Evolutionary conservation across 2,113 vertebrate species (phyloP).

Genomic region (Paraplagusia blochii): DNA sequence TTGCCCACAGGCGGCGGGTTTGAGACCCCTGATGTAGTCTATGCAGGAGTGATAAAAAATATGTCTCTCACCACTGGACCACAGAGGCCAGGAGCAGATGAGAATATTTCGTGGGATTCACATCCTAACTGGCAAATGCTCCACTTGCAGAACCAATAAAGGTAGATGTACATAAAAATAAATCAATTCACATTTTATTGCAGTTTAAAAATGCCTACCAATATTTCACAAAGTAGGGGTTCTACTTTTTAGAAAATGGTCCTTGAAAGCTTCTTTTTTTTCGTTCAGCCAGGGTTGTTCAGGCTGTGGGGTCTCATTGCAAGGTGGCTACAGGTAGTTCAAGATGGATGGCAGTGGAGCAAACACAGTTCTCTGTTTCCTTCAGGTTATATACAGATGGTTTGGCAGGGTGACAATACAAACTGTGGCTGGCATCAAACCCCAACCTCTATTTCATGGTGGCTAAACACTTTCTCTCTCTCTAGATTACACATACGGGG

Average conservation of each 20-base stretch:
- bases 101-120: slow-evolving; percentile 29
- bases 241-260: slow-evolving; percentile 5
- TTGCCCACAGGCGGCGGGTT: too few relatives aligned
- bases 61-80: too few relatives aligned
- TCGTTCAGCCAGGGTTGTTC: slow-evolving; percentile 14
- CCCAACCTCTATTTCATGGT: slow-evolving; percentile 78
- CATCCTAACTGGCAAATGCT: slow-evolving; percentile 29
- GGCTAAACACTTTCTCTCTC: slow-evolving; percentile 75
- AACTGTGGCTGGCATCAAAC: slow-evolving; percentile 75
- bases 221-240: too few relatives aligned
- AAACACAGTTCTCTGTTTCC: slow-evolving; percentile 60
- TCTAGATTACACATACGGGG: slow-evolving; percentile 66
- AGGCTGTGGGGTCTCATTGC: slow-evolving; percentile 32
- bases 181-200: too few relatives aligned
- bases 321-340: slow-evolving; percentile 36
- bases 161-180: too few relatives aligned
- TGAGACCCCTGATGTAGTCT: too few relatives aligned
- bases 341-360: slow-evolving; percentile 61
- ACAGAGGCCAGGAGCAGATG: too few relatives aligned
- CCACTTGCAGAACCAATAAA: too few relatives aligned
- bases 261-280: slow-evolving; percentile 39
- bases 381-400: slow-evolving; percentile 72
- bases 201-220: too few relatives aligned
- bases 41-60: too few relatives aligned
- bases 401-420: slow-evolving; percentile 78